These are phyloP conservation scores for Gallinago jamesoni DNA, from an alignment of 2,113 vertebrate species.

Conservation along the genomic window DNA sequence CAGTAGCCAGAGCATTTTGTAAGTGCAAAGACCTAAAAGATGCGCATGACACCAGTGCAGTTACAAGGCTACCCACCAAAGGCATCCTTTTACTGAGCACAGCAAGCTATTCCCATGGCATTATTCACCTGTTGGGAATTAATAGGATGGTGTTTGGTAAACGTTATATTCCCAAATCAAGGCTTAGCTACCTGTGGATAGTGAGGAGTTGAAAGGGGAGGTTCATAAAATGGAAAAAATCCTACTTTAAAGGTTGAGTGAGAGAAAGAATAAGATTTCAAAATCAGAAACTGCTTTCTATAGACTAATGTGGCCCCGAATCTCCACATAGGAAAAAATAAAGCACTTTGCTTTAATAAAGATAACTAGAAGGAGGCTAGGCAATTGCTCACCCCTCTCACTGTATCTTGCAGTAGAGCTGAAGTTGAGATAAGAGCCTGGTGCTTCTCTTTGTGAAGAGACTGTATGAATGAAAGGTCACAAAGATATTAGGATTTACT, in stretches of 20 bases:
- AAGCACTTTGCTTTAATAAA: not conserved
- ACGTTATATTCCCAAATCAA: not conserved
- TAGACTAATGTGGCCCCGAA: not conserved
- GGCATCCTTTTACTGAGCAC: not conserved
- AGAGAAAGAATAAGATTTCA: not conserved
- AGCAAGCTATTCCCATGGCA: not conserved
- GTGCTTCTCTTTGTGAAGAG: not conserved
- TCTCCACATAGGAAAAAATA: not conserved
- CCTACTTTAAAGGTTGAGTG: not conserved
- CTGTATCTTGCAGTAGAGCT: not conserved
- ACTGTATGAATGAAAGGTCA: conserved; percentile 8
- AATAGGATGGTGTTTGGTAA: not conserved
- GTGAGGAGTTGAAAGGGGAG: not conserved
- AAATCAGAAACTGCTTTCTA: not conserved
- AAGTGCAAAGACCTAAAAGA: not conserved
- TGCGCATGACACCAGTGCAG: fast-evolving
- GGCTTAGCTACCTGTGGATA: not conserved
- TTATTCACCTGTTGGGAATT: not conserved
- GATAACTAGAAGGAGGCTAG: not conserved
- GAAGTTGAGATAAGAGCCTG: not conserved
- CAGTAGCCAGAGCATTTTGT: not conserved
- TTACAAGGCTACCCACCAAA: not conserved
- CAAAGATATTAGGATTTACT: conserved; percentile 46
- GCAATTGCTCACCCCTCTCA: not conserved
- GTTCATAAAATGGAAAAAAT: not conserved